Base-by-base conservation (phyloP, 2,888 invertebrate species). In the Heliothis peltigera region DNA sequence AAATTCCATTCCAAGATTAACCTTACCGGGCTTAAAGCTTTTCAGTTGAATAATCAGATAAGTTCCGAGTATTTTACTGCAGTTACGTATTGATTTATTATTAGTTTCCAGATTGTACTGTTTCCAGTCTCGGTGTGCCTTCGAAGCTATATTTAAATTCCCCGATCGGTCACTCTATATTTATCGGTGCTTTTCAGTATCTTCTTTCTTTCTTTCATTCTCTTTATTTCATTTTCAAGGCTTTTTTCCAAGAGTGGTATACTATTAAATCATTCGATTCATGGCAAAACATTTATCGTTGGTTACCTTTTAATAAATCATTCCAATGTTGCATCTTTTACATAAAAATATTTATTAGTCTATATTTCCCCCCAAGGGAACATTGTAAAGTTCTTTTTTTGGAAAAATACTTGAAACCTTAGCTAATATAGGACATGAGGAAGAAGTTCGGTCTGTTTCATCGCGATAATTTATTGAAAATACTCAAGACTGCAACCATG, bases 381-480 rank as follows among this genome's bases (percentile, higher is more conserved):
- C n/a, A n/a, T n/a, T n/a, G n/a, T n/a, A n/a, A n/a, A n/a, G n/a
- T n/a, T n/a, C n/a, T n/a, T n/a, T n/a, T n/a, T n/a, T n/a, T n/a
- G n/a, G n/a, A n/a, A n/a, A n/a, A n/a, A n/a, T n/a, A n/a, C n/a
- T n/a, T n/a, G n/a, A n/a, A n/a, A n/a, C 42, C 21, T 17, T 28
- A 17, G 6, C 4, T 39, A n/a, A n/a, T n/a, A n/a, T n/a, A n/a
- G n/a, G n/a, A n/a, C n/a, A n/a, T n/a, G n/a, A n/a, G n/a, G n/a
- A n/a, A n/a, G n/a, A n/a, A n/a, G n/a, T n/a, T n/a, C n/a, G n/a
- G n/a, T 22, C 19, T 77, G 68, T 78, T 79, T 72, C 84, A 84
- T 85, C 84, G 81, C 75, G 71, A 87, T 90, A 91, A n/a, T 91
- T 89, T 85, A 91, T 91, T 90, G 84, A 87, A 90, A 86, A 89